Evolutionary conservation across 2,113 vertebrate genomes (phyloP).

Genomic region (Pionites leucogaster): DNA sequence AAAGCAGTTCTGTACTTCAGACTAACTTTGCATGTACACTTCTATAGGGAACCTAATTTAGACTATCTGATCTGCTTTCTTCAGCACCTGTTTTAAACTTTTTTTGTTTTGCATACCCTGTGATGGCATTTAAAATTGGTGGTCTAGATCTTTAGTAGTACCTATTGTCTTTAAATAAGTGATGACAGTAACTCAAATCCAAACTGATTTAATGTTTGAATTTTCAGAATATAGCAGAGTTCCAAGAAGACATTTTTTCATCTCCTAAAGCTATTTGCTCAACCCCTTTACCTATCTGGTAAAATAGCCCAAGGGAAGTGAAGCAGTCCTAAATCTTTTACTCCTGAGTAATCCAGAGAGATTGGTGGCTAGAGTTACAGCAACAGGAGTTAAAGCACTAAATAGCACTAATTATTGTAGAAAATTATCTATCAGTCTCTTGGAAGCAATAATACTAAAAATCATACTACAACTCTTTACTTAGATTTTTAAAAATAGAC

Average conservation of each 20-base stretch:
- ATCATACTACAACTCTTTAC: neutral
- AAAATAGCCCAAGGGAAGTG: neutral
- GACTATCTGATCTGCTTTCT: neutral
- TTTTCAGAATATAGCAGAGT: neutral
- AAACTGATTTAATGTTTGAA: neutral
- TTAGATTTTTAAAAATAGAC: neutral
- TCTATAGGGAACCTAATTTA: neutral
- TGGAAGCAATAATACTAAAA: neutral
- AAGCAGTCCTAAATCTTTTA: constrained; percentile 10
- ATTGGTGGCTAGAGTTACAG: neutral
- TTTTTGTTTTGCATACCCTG: neutral
- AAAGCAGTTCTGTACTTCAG: neutral
- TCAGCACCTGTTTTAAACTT: neutral
- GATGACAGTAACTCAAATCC: neutral
- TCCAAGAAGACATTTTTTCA: neutral
- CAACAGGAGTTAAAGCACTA: neutral
- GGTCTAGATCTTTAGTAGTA: neutral
- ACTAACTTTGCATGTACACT: neutral
- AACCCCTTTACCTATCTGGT: constrained; percentile 1
- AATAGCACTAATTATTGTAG: neutral
- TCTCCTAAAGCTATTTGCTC: constrained; percentile 13
- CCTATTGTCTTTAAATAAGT: neutral
- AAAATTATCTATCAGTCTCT: neutral
- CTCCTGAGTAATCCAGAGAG: neutral
- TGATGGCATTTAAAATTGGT: neutral